These are phyloP conservation scores for Stenurella melanura DNA, from an alignment of 2,888 invertebrate genomes.

Conservation along the genomic window DNA sequence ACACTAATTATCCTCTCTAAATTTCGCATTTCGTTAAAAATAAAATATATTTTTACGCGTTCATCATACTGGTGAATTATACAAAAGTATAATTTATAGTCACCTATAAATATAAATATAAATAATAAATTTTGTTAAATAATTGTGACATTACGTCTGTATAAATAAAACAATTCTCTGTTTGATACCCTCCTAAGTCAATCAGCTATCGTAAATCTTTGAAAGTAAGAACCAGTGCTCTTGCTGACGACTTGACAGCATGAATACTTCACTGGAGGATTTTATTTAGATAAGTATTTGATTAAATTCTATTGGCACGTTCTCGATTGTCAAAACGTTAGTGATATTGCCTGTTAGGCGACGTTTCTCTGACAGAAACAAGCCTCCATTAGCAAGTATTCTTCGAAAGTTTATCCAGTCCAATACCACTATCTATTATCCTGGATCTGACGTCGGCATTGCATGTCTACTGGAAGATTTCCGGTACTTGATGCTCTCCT, in stretches of 20 bases:
- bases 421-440: conserved; percentile 54
- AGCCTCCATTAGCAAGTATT: conserved; percentile 55
- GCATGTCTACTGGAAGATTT: conserved; percentile 59
- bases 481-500: conserved; percentile 56
- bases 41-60: too few relatives aligned
- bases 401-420: conserved; percentile 52
- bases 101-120: too few relatives aligned
- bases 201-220: conserved; percentile 45
- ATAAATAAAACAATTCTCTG: too few relatives aligned
- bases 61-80: too few relatives aligned
- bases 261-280: conserved; percentile 36
- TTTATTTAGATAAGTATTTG: conserved; percentile 53
- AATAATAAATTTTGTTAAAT: too few relatives aligned
- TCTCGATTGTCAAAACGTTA: conserved; percentile 46
- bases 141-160: too few relatives aligned
- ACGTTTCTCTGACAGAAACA: conserved; percentile 50
- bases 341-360: conserved; percentile 52
- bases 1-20: too few relatives aligned
- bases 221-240: conserved; percentile 39
- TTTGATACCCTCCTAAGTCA: conserved; percentile 6
- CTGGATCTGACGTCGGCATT: conserved; percentile 56
- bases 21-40: too few relatives aligned
- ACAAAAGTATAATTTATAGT: too few relatives aligned
- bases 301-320: conserved; percentile 51
- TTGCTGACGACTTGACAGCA: conserved; percentile 38